Evolutionary conservation across 2,797 vertebrate genomes (phyloP), one percentile per base, ranked within the genome.

Genomic region (Acanthiza pusilla): DNA sequence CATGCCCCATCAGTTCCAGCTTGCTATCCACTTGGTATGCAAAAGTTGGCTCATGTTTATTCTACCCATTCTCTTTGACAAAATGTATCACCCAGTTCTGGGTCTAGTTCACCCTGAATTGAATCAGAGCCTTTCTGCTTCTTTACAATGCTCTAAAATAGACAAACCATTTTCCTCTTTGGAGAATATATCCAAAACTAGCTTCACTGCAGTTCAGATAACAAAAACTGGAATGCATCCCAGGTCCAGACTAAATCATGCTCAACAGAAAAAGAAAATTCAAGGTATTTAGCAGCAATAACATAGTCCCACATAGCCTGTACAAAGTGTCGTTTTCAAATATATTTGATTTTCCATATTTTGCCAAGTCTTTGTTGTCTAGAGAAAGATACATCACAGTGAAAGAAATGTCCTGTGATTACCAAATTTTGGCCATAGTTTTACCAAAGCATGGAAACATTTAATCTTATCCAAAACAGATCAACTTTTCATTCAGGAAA

Each of bases 11-110:
- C 18, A 40, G 19, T 67, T 85, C 25, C 27, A 65, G 5, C 10
- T 50, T 20, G 4, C 3, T 26, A 3, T 19, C 4, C 4, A 42
- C 14, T 14, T 21, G 3, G 0, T 25, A 10, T 68, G 54, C 21
- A 55, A 63, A 77, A 51, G 2, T 0, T 40, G 6, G 2, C 26
- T 42, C 5, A 4, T 2, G 8, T 85, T 72, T 67, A 63, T 50
- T 36, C 43, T 6, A n/a, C 50, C 13, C 7, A 32, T 66, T 74
- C 25, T 62, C 6, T 50, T 81, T 68, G 12, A 30, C 16, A 58
- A 26, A 87, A 61, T 1, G 0, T 19, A 38, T 72, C 14, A 55
- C 8, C 2, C 4, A 5, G 3, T 42, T 80, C 26, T 70, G 58
- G 5, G 9, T 88, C 32, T 30, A 25, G 11, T 14, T 65, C 16